These are phyloP conservation scores for Cherax quadricarinatus DNA, from an alignment of 1,140 invertebrate genomes.

Conservation along the genomic window DNA sequence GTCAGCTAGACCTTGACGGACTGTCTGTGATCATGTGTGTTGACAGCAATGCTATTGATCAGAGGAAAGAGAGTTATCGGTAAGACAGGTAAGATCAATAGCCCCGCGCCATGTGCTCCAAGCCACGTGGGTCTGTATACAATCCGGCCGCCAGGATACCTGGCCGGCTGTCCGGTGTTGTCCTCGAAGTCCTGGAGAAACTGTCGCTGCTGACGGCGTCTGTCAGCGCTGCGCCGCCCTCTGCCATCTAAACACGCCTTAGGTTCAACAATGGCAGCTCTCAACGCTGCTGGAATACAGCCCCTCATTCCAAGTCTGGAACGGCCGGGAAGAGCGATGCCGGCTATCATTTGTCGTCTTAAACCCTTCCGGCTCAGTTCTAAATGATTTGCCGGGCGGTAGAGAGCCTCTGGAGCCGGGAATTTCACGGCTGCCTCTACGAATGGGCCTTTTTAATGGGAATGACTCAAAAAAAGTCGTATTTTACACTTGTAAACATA, in stretches of 20 bases:
- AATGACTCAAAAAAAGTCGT: constrained; percentile 29
- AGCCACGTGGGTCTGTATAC: constrained; percentile 73
- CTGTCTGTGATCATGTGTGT: constrained; percentile 46
- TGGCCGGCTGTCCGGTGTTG: constrained; percentile 28
- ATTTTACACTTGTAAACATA: constrained; percentile 67
- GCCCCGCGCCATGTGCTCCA: constrained; percentile 73
- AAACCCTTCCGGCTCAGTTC: not conserved
- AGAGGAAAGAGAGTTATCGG: constrained; percentile 73
- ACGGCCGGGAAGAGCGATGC: constrained; percentile 68
- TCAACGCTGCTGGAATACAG: constrained; percentile 70
- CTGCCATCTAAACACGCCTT: constrained; percentile 61
- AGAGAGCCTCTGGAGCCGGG: not conserved
- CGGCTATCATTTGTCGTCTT: constrained; percentile 30
- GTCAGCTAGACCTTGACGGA: constrained; percentile 7
- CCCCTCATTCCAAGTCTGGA: constrained; percentile 72
- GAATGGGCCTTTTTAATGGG: not conserved
- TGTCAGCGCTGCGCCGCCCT: constrained; percentile 52
- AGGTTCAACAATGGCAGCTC: constrained; percentile 67
- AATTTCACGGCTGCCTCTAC: not conserved
- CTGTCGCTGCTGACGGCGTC: constrained; percentile 35
- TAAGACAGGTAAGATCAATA: constrained; percentile 74
- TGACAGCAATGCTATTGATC: constrained; percentile 66
- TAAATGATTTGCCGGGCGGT: not conserved
- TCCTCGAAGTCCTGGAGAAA: constrained; percentile 19
- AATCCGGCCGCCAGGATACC: constrained; percentile 50